Evolutionary conservation across 2,113 vertebrate genomes (phyloP), one percentile per base, ranked within the genome.

Genomic region (Trematomus loennbergii): DNA sequence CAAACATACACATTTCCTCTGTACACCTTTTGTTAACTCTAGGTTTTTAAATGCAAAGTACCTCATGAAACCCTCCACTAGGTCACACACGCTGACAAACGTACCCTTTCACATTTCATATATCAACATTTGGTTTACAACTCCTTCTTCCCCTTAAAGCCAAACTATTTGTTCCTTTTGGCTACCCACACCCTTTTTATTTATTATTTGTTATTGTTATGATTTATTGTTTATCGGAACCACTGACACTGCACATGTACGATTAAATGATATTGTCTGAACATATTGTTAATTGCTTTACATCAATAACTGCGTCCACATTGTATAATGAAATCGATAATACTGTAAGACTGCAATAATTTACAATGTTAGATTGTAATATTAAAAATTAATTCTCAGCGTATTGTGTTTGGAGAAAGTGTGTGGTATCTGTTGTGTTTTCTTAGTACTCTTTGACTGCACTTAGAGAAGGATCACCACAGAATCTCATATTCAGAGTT

Each of bases 201-300:
- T 43, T 61, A 46, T 78, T 69, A 29, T 59, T 61, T 29, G 33
- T 33, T 75, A 52, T 79, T 48, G 9, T 64, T 81, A 36, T 50
- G 13, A 76, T 66, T 68, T 6, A 64, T 80, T 49, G 49, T 58
- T 70, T 17, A 25, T 8, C 9, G 57, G 53, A 63, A 63, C 40
- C 15, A 16, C 57, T 45, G 5, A 55, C 15, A 18, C 55, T 54
- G 48, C 55, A 46, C 9, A 43, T 53, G 12, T 62, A 10, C 45
- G 53, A 36, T 64, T 52, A 50, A 20, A 49, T 62, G 9, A 36
- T 29, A 59, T 36, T 0, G 18, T 58, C 55, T 33, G 15, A 70
- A 40, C 25, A 33, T 55, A 16, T 22, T 61, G 36, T 43, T 15
- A 58, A 75, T 25, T 57, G 66, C 72, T 25, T 58, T 17, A 69